Conservation (phyloP, 2,113 vertebrate genomes). For the Antechinus stuartii region DNA sequence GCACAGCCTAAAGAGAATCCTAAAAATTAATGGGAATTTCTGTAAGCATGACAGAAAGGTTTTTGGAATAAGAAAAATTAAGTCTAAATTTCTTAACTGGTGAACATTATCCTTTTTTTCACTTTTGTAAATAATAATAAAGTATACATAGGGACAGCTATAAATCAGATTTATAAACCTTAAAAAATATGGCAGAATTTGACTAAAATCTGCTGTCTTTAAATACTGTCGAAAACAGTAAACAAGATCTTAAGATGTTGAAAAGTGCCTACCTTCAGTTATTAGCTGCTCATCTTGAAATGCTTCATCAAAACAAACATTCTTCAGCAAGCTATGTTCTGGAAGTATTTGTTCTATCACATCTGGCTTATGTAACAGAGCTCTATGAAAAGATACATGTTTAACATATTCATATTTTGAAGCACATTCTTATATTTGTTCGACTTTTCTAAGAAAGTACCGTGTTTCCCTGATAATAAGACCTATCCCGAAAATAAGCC, state of each 20-base stretch:
- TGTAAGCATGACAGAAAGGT: background rate
- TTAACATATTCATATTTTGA: slow-evolving; percentile 11
- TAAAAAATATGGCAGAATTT: no score
- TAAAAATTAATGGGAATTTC: background rate
- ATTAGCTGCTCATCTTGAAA: slow-evolving; percentile 91
- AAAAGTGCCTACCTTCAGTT: slow-evolving; percentile 86
- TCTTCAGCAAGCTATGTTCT: slow-evolving; percentile 88
- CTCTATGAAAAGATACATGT: slow-evolving; percentile 69
- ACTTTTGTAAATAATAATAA: background rate
- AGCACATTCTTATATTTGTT: background rate
- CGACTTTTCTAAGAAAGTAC: background rate
- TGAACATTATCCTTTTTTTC: background rate
- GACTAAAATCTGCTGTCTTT: background rate
- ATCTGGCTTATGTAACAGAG: slow-evolving; percentile 84
- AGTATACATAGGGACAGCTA: background rate
- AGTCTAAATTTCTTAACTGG: background rate
- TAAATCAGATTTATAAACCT: background rate
- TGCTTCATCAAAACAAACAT: slow-evolving; percentile 89
- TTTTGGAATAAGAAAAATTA: background rate
- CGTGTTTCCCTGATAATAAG: no score
- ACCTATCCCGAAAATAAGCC: no score
- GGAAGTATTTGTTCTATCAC: slow-evolving; percentile 85
- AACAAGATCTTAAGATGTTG: background rate
- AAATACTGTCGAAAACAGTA: background rate
- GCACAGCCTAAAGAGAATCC: background rate